Percentiles rank a stretch among this genome's conserved stretches.
phyloP scores from a whole-genome alignment of 1,140 invertebrate species.

The Habropoda laboriosa region DNA sequence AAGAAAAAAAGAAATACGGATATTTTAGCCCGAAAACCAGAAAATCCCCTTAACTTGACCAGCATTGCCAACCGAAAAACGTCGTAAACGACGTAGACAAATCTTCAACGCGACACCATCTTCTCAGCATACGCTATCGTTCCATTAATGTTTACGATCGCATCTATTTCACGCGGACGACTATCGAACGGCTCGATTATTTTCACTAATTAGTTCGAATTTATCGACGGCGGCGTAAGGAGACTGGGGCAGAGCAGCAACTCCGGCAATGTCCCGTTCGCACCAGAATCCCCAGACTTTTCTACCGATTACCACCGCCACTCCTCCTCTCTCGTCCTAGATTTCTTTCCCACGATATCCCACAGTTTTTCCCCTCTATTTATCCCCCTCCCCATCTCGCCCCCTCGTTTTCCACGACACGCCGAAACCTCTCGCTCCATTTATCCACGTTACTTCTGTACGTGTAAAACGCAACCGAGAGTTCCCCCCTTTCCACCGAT shows the following conservation, averaged over 20 bases:
- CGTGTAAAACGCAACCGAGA: not conserved
- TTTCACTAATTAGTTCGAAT: slow-evolving; percentile 69
- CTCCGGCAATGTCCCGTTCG: slow-evolving; percentile 41
- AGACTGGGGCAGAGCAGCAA: not conserved
- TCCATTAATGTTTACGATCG: slow-evolving; percentile 62
- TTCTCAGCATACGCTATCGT: slow-evolving; percentile 30
- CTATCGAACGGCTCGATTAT: slow-evolving; percentile 57
- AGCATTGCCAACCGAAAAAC: no score
- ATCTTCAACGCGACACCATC: slow-evolving; percentile 33
- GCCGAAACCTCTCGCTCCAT: slow-evolving; percentile 6
- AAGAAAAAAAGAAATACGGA: no score
- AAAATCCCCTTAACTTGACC: no score
- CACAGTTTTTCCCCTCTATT: slow-evolving; percentile 26
- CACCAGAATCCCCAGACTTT: slow-evolving; percentile 36
- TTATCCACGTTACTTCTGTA: slow-evolving; percentile 19
- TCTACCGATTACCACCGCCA: slow-evolving; percentile 51
- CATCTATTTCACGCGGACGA: slow-evolving; percentile 56
- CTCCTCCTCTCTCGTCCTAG: slow-evolving; percentile 8
- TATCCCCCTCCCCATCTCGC: not conserved
- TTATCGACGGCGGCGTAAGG: slow-evolving; percentile 56
- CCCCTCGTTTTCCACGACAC: not conserved
- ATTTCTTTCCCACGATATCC: slow-evolving; percentile 42
- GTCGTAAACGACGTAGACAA: slow-evolving; percentile 33
- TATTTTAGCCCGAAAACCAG: no score
- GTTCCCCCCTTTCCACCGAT: no score